Evolutionary conservation across 2,888 invertebrate genomes (phyloP), one percentile per base, ranked within the genome.

Genomic region (Catonia carolina): DNA sequence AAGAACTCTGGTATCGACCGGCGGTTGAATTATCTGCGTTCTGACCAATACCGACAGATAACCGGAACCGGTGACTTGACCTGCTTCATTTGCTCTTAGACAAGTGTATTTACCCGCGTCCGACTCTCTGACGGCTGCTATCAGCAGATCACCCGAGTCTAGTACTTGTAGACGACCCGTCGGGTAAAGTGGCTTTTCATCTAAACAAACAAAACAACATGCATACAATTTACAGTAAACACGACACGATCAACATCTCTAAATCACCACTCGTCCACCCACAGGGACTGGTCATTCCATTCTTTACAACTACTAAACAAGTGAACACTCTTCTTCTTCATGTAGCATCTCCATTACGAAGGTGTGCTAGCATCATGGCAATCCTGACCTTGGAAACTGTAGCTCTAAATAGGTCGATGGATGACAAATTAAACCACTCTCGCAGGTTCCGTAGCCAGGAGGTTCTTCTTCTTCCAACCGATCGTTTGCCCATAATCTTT

Each of bases 71-170:
- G 84, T 81, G 27, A 89, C 86, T 62, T 82, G 82, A 39, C 96
- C 97, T 53, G 92, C 92, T 73, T 89, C 90, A 71, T 97, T 97
- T 51, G 86, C 80, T 60, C 95, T 82, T 47, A 87, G 77, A 72
- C 96, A 97, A 8, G 87, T 87, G 73, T 96, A 97, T 70, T 86
- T 83, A 22, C 95, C 97, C 60, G 85, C 86, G 73, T 97, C 95
- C 22, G 81, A 77, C 62, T 86, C 81, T 60, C 87, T 82, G 2
- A 92, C 87, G 59, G 89, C 86, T 5, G 92, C 87, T 63, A 97
- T 88, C 65, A 94, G 77, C 65, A 97, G 79, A 75, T 91, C 91
- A 35, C 92, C 92, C 65, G 84, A 85, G 61, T 92, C 91, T 63
- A 92, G 76, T 53, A 89, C 81, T 77, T 92, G 92, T 61, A 93